Conservation (phyloP, 2,797 vertebrate species). For the Neomorphus geoffroyi region DNA sequence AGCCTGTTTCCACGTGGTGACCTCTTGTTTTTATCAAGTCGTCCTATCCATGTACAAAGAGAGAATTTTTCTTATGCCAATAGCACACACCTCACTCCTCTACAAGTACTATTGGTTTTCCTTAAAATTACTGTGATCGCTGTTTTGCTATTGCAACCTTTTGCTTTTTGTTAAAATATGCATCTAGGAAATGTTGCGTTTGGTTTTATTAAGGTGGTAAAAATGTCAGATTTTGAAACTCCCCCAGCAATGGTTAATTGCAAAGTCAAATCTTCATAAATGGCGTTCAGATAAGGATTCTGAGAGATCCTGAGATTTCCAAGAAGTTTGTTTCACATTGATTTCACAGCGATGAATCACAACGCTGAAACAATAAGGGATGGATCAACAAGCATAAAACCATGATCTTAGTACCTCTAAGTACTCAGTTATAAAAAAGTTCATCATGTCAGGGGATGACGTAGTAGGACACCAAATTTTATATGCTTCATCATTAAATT, state of each 20-base stretch:
- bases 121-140: not conserved
- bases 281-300: not conserved
- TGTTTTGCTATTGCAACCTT: not conserved
- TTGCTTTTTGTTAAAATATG: not conserved
- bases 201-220: slow-evolving; percentile 50
- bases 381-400: not conserved
- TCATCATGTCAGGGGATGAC: not conserved
- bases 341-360: not conserved
- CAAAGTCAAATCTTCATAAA: not conserved
- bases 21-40: not conserved
- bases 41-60: not conserved
- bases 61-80: not conserved
- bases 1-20: not conserved
- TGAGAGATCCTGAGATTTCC: not conserved
- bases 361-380: not conserved
- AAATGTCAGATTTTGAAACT: slow-evolving; percentile 36
- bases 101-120: not conserved
- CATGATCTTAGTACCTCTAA: not conserved
- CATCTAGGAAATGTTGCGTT: slow-evolving; percentile 29
- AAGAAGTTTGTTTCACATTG: not conserved
- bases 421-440: not conserved
- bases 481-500: not conserved
- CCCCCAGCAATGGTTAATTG: slow-evolving; percentile 37
- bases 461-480: not conserved
- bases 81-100: not conserved